Conservation (phyloP, 2,113 vertebrate species). For the Phalacrocorax carbo region DNA sequence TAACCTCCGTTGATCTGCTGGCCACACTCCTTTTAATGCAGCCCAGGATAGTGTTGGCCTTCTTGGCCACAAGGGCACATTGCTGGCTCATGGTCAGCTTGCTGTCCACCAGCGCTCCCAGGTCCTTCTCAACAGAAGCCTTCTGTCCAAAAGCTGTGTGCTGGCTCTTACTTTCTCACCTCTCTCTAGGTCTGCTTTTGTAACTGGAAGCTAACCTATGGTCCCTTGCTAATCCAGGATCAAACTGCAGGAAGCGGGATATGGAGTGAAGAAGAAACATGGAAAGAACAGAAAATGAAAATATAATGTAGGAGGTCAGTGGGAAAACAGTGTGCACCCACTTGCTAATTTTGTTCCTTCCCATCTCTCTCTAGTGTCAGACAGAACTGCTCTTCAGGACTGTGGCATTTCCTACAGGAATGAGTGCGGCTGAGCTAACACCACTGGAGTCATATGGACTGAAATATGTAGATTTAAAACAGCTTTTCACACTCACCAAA, state of each 20-base stretch:
- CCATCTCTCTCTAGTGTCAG: background rate
- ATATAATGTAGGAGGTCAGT: background rate
- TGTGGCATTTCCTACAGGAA: background rate
- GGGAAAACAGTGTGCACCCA: background rate
- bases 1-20: no score
- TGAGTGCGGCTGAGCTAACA: background rate
- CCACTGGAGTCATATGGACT: background rate
- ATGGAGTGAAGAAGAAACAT: background rate
- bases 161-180: background rate
- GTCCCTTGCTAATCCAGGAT: background rate
- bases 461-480: background rate
- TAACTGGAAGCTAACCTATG: background rate
- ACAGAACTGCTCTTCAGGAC: background rate
- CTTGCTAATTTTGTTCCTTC: background rate
- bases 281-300: background rate
- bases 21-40: no score
- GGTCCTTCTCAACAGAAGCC: background rate
- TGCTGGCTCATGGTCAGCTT: no score
- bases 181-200: background rate
- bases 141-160: background rate
- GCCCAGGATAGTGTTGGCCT: no score
- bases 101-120: no score
- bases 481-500: background rate
- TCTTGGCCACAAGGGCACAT: no score
- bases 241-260: background rate